phyloP scores from a whole-genome alignment of 2,888 invertebrate genomes.

The Hyposoter didymator region DNA sequence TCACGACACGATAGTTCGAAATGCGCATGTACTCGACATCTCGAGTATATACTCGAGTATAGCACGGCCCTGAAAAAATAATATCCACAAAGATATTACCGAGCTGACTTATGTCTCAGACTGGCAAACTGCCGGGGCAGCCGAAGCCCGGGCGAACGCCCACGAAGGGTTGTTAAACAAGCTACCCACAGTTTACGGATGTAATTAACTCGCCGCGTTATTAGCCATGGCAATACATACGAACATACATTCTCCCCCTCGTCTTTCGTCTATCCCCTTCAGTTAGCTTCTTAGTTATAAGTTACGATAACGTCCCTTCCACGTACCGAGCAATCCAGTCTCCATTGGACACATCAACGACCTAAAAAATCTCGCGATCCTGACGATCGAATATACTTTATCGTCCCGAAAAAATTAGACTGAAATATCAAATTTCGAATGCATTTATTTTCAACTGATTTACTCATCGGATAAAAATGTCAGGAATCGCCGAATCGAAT shows the following conservation, averaged over 20 bases:
- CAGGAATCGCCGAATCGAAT: not conserved
- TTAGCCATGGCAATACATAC: constrained; percentile 71
- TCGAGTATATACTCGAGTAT: constrained; percentile 8
- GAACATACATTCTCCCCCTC: not conserved
- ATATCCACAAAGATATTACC: constrained; percentile 70
- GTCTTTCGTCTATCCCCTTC: not conserved
- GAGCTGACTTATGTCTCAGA: constrained; percentile 76
- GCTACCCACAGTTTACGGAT: constrained; percentile 76
- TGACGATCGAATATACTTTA: not conserved
- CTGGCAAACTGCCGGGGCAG: constrained; percentile 61
- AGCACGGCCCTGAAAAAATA: constrained; percentile 35
- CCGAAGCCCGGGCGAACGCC: constrained; percentile 27
- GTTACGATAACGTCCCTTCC: not conserved
- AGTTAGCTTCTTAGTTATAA: not conserved
- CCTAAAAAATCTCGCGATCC: not conserved
- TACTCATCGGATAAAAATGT: not conserved
- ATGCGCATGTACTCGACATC: not conserved
- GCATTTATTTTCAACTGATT: not conserved
- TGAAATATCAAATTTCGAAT: not conserved
- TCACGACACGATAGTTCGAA: not conserved
- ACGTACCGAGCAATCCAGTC: not conserved
- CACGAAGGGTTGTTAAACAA: constrained; percentile 76
- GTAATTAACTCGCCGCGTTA: constrained; percentile 80
- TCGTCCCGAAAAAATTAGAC: not conserved
- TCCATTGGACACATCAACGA: constrained; percentile 16